Conservation (phyloP, 2,888 invertebrate species). For the Dryomyza anilis region DNA sequence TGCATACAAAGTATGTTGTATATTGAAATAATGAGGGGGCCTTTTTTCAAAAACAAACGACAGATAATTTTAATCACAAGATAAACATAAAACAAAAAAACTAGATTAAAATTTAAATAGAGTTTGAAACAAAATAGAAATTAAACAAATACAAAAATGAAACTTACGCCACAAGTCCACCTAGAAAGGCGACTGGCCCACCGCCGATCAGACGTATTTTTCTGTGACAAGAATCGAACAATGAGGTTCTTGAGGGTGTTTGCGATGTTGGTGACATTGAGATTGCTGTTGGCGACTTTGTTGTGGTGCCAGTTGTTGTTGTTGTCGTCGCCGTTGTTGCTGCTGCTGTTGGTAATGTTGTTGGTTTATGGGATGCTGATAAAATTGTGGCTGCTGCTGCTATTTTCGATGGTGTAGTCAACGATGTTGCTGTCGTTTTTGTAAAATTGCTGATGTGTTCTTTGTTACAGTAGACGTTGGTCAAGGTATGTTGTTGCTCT, state of each 20-base stretch:
- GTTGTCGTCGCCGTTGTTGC: slow-evolving; percentile 21
- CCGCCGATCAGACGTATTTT: slow-evolving; percentile 74
- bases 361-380: too few relatives aligned
- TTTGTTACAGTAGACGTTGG: slow-evolving; percentile 28
- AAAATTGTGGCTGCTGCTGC: too few relatives aligned
- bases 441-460: slow-evolving; percentile 31
- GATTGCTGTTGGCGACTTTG: slow-evolving; percentile 17
- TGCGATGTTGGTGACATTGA: slow-evolving; percentile 56
- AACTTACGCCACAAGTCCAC: slow-evolving; percentile 76
- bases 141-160: not conserved
- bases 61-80: too few relatives aligned
- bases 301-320: too few relatives aligned
- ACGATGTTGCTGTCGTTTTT: slow-evolving; percentile 33
- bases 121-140: not conserved
- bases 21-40: too few relatives aligned
- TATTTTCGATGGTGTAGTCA: too few relatives aligned
- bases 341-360: too few relatives aligned
- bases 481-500: slow-evolving; percentile 34
- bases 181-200: slow-evolving; percentile 70
- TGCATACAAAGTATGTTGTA: too few relatives aligned
- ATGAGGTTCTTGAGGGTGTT: slow-evolving; percentile 66
- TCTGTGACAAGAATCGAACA: slow-evolving; percentile 75
- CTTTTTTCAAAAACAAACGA: too few relatives aligned
- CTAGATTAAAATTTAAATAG: too few relatives aligned
- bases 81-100: too few relatives aligned